Evolutionary conservation across 2,888 invertebrate genomes (phyloP).

Genomic region (Boloria euphrosyne): DNA sequence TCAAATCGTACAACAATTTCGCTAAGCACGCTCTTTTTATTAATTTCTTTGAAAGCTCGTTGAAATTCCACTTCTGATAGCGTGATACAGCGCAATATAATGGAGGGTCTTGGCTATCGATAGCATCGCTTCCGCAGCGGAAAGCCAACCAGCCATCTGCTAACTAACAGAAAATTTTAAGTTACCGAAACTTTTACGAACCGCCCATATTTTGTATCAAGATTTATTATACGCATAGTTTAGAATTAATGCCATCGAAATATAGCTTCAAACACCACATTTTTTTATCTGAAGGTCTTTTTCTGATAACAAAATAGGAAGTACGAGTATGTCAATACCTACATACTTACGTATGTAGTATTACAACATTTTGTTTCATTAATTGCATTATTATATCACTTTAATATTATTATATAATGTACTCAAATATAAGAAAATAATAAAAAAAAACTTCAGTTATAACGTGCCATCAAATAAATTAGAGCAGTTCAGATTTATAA

Average conservation of each 20-base stretch:
- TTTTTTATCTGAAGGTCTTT: slow-evolving; percentile 1
- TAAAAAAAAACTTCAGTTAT: no score
- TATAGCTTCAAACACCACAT: neutral
- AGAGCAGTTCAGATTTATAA: no score
- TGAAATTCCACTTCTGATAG: slow-evolving; percentile 43
- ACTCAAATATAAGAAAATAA: no score
- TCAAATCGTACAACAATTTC: slow-evolving; percentile 4
- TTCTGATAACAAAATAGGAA: no score
- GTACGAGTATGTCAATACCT: no score
- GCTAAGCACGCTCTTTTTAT: slow-evolving; percentile 8
- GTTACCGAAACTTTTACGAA: slow-evolving; percentile 43
- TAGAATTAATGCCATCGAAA: slow-evolving; percentile 2
- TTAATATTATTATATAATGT: no score
- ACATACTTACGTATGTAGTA: no score
- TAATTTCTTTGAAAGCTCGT: slow-evolving; percentile 29
- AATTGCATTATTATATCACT: no score
- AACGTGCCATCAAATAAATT: no score
- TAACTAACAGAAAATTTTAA: slow-evolving; percentile 56
- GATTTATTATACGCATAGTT: slow-evolving; percentile 29
- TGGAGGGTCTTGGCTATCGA: slow-evolving; percentile 57
- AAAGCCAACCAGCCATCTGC: slow-evolving; percentile 52
- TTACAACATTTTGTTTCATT: no score
- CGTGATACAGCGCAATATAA: slow-evolving; percentile 62
- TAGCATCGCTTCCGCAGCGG: slow-evolving; percentile 60
- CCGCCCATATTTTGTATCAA: slow-evolving; percentile 33